These are phyloP conservation scores for Oryzias sinensis DNA, from an alignment of 2,797 vertebrate species.

Conservation along the genomic window DNA sequence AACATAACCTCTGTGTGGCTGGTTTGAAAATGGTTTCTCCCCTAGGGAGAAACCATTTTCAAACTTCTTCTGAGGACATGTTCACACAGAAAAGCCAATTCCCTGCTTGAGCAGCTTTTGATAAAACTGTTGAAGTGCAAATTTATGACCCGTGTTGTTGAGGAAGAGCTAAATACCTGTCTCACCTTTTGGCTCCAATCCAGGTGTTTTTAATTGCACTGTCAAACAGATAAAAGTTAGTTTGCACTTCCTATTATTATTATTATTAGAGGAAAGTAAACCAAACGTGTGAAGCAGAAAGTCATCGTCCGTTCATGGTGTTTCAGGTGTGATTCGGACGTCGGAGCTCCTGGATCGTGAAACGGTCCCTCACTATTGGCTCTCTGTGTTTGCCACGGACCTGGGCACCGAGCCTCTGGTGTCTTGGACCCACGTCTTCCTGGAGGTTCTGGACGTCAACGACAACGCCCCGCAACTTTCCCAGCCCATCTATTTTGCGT, in stretches of 20 bases:
- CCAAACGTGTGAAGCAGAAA: no score
- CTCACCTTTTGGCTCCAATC: constrained; percentile 1
- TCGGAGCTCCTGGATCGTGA: constrained; percentile 84
- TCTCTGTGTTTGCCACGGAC: constrained; percentile 88
- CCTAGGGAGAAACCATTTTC: constrained; percentile 8
- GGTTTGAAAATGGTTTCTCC: background rate
- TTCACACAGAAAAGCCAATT: background rate
- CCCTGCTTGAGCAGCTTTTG: background rate
- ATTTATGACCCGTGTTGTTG: constrained; percentile 2
- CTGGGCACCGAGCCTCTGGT: constrained; percentile 84
- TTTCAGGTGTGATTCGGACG: constrained; percentile 85
- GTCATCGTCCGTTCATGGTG: background rate
- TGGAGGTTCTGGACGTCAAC: constrained; percentile 90
- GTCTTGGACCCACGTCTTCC: constrained; percentile 88
- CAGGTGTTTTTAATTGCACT: constrained; percentile 9
- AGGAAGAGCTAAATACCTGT: background rate
- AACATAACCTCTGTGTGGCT: constrained; percentile 18
- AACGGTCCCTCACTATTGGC: constrained; percentile 84
- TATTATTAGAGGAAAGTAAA: no score
- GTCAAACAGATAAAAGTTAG: no score
- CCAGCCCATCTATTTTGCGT: constrained; percentile 87
- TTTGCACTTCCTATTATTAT: no score
- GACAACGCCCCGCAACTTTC: constrained; percentile 91
- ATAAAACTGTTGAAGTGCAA: constrained; percentile 14
- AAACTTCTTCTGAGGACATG: constrained; percentile 10